phyloP scores from a whole-genome alignment of 2,888 invertebrate genomes.

The Strigamia maritima region DNA sequence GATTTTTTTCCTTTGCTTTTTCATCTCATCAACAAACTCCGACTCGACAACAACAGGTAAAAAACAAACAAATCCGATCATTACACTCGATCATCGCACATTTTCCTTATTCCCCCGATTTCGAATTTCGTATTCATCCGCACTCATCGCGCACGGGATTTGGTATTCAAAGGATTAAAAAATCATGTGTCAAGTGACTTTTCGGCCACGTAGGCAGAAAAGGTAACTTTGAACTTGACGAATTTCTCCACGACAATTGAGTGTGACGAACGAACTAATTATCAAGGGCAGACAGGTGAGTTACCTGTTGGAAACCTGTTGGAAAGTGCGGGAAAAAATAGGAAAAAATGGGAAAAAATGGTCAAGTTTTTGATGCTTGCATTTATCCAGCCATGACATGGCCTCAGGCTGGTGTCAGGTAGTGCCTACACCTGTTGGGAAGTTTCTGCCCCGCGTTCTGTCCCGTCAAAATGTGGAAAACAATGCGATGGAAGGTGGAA shows the following conservation, averaged over 20 bases:
- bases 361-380: not conserved
- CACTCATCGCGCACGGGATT: not conserved
- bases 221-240: not conserved
- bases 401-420: slow-evolving; percentile 28
- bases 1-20: slow-evolving; percentile 2
- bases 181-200: not conserved
- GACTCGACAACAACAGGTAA: slow-evolving; percentile 19
- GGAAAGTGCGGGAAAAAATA: not conserved
- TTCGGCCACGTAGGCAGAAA: slow-evolving; percentile 8
- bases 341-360: not conserved
- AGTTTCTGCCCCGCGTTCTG: not conserved
- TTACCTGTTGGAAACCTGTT: not conserved
- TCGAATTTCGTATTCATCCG: not conserved
- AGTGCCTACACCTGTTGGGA: slow-evolving; percentile 6
- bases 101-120: not conserved
- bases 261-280: not conserved
- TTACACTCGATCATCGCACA: too few species aligned
- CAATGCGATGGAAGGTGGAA: too few species aligned
- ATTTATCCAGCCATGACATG: not conserved
- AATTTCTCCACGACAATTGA: not conserved
- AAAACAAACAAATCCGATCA: not conserved
- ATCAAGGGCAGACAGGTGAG: slow-evolving; percentile 13
- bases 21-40: not conserved
- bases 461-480: not conserved
- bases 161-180: not conserved